Base-by-base conservation (phyloP, 2,113 vertebrate genomes). In the Semnornis frantzii region DNA sequence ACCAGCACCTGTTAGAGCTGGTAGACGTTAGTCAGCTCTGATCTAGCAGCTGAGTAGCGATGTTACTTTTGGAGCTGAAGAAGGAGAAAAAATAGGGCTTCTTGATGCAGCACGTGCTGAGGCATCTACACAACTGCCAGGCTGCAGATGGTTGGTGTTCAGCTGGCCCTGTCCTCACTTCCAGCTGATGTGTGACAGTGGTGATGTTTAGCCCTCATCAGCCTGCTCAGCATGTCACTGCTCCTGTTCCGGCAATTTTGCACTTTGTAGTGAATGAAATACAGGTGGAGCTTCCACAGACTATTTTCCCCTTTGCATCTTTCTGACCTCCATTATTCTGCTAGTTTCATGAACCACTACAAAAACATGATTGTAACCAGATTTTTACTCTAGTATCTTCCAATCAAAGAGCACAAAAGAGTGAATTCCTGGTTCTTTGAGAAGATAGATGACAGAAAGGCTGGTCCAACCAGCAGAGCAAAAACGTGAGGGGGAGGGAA, bases 121-220 rank as follows among this genome's bases (percentile, higher is more conserved):
- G 4, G 20, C 3, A 4, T 31, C 68, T 50, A 3, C 0, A 1
- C 46, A 9, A 15, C 6, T 5, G 10, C 63, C 64, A 24, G 9
- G 1, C 27, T 21, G 8, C 15, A 31, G 58, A 30, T 34, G 63
- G 23, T 3, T 12, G 8, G 27, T 31, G 31, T 7, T 14, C 27
- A 46, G 0, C 69, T 6, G 12, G 55, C 69, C 55, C 42, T 25
- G 42, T 27, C 48, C 83, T 46, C 0, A 0, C 46, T 52, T 18
- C 30, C 59, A 34, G 46, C 72, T 46, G 33, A 31, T 1, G 1
- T 12, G 19, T 15, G 39, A 21, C 66, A 28, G 12, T 6, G 31
- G 24, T 30, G 54, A 48, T 34, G 25, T 10, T 76, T 6, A 10
- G 8, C 34, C 28, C 59, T 71, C 20, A 28, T 19, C 68, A 34